Base-by-base conservation (phyloP, 2,113 vertebrate species). In the Epinephelus lanceolatus region DNA sequence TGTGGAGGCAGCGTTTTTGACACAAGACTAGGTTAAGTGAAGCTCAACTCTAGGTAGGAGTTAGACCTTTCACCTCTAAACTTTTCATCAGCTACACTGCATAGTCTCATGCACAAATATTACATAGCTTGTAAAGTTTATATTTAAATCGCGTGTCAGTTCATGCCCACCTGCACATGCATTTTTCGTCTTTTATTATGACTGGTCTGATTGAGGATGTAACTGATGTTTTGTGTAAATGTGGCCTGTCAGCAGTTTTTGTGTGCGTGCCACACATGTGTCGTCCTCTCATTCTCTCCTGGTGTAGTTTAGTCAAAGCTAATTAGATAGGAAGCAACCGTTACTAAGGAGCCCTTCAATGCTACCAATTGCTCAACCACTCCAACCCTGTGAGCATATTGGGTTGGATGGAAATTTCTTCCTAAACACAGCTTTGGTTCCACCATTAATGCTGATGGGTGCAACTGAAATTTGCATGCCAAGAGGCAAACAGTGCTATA, bases 291-390 rank as follows among this genome's bases (percentile, higher is more conserved):
- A 55, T 74, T 67, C 47, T 87, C 63, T 77, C 45, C 3, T 62
- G 23, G 19, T 86, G 66, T 65, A 76, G 85, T 57, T 86, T 84
- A 88, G 74, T 89, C 83, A 83, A 80, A 49, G 23, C 62, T 71
- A 82, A 83, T 90, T 86, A 83, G 77, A 42, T 57, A 68, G 56
- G 71, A 84, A 42, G 62, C 67, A 66, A 71, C 73, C 2, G 17
- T 83, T 60, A 61, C 77, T 81, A 74, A 80, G 47, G 62, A 84
- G 77, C 53, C 30, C 52, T 37, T 45, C 61, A 67, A 33, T 74
- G 63, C 40, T 66, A 76, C 51, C 21, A 60, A 71, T 53, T 33
- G 70, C 13, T 55, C 30, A 66, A 37, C 53, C 21, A 49, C 61
- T 81, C 56, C 30, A 65, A 21, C 30, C 37, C 13, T 78, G 62